Base-by-base conservation (phyloP, 2,797 vertebrate species). In the Melanotaenia nigrans region DNA sequence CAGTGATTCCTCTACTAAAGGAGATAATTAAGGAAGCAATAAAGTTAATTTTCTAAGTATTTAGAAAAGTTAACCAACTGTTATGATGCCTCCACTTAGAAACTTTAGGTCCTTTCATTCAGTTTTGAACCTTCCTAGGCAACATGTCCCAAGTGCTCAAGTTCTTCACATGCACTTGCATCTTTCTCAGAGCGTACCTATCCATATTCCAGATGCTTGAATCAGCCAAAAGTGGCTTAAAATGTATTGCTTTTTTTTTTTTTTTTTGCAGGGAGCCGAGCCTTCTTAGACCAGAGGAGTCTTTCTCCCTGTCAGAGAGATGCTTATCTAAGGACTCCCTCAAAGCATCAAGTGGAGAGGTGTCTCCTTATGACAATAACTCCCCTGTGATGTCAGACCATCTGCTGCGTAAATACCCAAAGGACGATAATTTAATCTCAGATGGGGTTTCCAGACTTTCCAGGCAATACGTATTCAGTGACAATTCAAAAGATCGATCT, bases 311-410 rank as follows among this genome's bases (percentile, higher is more conserved):
- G 68, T 94, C 91, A 80, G 95, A 94, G 79, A 94, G 96, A 70
- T 92, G 94, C 80, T 95, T 95, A 45, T 97, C 96, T 87, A 96
- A 91, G 16, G 96, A 96, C 73, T 97, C 96, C 78, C 95, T 96
- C 90, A 96, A 96, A 88, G 95, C 93, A 64, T 98, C 96, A 4
- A 98, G 97, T 0, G 97, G 96, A 28, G 97, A 99, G 71, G 93
- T 97, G 61, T 99, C 97, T 73, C 97, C 97, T 0, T 99, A 99
- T 0, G 97, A 99, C 87, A 99, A 99, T 94, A 97, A 96, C 91
- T 99, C 97, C 16, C 97, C 97, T 0, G 92, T 97, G 73, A 92
- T 96, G 53, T 95, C 96, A 0, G 96, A 96, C 62, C 93, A 90
- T 61, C 95, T 92, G 3, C 86, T 91, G 78, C 77, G 90, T 84